phyloP scores from a whole-genome alignment of 2,113 vertebrate genomes.

The Actenoides hombroni region DNA sequence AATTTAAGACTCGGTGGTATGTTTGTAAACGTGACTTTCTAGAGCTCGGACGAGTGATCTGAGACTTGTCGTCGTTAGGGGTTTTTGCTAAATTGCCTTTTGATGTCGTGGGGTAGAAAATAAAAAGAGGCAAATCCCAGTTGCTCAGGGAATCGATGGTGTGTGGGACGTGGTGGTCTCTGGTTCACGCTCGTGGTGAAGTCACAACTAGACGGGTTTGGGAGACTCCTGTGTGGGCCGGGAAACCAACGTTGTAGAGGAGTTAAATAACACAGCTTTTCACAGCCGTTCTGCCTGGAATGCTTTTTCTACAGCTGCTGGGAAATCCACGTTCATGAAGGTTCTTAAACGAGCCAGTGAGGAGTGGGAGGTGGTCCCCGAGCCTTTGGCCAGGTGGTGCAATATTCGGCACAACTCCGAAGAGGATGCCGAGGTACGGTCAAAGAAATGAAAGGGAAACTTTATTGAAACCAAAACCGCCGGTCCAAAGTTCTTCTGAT shows the following conservation, averaged over 20 bases:
- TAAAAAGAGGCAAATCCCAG: rapidly evolving
- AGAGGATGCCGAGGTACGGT: conserved; percentile 83
- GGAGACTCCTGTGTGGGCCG: rapidly evolving
- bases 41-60: background rate
- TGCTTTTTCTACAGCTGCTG: conserved; percentile 78
- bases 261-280: background rate
- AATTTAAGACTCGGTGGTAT: background rate
- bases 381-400: conserved; percentile 95
- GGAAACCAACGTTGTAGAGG: background rate
- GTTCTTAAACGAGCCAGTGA: conserved; percentile 80
- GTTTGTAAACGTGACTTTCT: background rate
- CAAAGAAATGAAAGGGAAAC: background rate
- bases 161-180: background rate
- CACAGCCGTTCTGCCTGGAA: background rate
- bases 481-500: background rate
- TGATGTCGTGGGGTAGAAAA: background rate
- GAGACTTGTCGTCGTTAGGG: rapidly evolving
- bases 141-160: background rate
- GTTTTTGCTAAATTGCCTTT: background rate
- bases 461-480: background rate
- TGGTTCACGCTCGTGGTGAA: background rate
- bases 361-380: conserved; percentile 92
- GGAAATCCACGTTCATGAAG: conserved; percentile 91
- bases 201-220: rapidly evolving
- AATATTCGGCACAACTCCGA: conserved; percentile 85